Base-by-base conservation (phyloP, 1,140 invertebrate species). In the Danaus plexippus region DNA sequence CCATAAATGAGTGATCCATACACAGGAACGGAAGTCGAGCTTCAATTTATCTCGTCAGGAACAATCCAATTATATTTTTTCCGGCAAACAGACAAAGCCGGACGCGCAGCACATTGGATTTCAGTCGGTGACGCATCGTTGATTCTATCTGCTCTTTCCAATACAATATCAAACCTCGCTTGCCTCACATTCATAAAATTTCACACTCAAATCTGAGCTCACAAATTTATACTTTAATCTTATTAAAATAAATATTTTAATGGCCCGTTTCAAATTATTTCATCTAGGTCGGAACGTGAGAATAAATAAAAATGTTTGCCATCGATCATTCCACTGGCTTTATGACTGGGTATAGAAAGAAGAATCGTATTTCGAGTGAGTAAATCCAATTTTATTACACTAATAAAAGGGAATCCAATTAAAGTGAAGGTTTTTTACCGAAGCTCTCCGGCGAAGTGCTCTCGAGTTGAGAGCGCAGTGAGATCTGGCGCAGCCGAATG, bases 351-450 rank as follows among this genome's bases (percentile, higher is more conserved):
- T 58, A 71, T 69, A 71, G 52, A 60, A 6, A 32, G 61, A 68
- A 76, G 69, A 67, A 71, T 68, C 52, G 69, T 67, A 32, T 32
- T 32, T 67, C 68, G 58, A 71, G 66, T 71, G 66, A 73, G 69
- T 77, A 72, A 82, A 77, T 79, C 71, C 73, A 73, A 79, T 79
- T 81, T 81, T 81, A 81, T 83, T 78, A 80, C 77, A 73, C 77
- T 81, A 83, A 81, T 81, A 83, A 83, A 83, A 78, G 72, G 69
- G 76, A 73, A 78, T 80, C 78, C 80, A 84, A 84, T 84, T 84
- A 84, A 79, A 76, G 69, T 61, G 66, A 64, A 70, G 69, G 67
- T 75, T 80, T 81, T 80, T 82, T 77, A 74, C 71, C 53, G 53
- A 51, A 57, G 57, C 57, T 59, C 63, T 61, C 59, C 49, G 57